Base-by-base conservation (phyloP, 2,888 invertebrate species). In the Lordiphosa andalusiaca region DNA sequence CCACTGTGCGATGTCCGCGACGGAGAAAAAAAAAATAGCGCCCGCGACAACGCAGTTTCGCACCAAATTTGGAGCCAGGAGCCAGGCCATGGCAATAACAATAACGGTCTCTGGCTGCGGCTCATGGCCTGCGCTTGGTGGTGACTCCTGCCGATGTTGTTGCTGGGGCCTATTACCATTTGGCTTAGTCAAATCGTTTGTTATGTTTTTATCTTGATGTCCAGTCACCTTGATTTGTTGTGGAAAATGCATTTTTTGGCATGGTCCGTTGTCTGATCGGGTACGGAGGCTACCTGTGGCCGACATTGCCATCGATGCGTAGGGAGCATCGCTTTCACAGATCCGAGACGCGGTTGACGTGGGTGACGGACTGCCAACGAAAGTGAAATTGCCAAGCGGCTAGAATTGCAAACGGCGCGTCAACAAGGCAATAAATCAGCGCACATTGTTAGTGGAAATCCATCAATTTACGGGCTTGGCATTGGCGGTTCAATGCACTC, bases 161-260 rank as follows among this genome's bases (percentile, higher is more conserved):
- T 71, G 58, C 42, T 49, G 64, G 49, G 63, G 83, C 83, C 76
- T 76, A 80, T 80, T 80, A 80, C 81, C 77, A 83, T 67, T 74
- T 74, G 80, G 83, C 77, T 83, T 80, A 80, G 80, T 83, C 84
- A 86, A 86, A 86, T 87, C 87, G 87, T 86, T 86, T 86, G 85
- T 87, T 86, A 86, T 86, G 87, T 84, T 86, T 86, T 87, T 86
- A 86, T 86, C 86, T 87, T 85, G 87, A 87, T 86, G 87, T 83
- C 84, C 84, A 86, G 87, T 86, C 87, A 87, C 87, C 86, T 87
- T 86, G 88, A 87, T 87, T 86, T 86, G 88, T 87, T 87, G 88
- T 80, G 84, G 84, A 86, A 86, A 86, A 80, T 77, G 81, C 85
- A 83, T 77, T 84, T 85, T 84, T 87, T 86, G 86, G 83, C 88